Evolutionary conservation across 1,140 invertebrate genomes (phyloP), one percentile per base, ranked within the genome.

Genomic region (Cyphomyrmex costatus): DNA sequence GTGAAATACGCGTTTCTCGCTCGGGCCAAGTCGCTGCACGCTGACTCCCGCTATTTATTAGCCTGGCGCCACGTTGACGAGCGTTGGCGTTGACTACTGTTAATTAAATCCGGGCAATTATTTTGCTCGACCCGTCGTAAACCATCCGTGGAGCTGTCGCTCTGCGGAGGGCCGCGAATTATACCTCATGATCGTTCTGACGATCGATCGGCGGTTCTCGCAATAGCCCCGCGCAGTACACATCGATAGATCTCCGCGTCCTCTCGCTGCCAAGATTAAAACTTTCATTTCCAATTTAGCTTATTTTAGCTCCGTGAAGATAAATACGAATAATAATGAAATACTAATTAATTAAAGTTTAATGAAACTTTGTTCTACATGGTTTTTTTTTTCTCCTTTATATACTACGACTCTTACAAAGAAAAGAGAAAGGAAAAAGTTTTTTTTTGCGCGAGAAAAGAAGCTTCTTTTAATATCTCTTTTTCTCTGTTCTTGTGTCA

Each of bases 91-190:
- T 85, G 89, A 90, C 89, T 90, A 85, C 82, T 88, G 83, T 90
- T 90, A 90, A 90, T 90, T 90, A 90, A 90, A 90, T 85, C 82
- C 88, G 63, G 73, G 76, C 88, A 89, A 89, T 89, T 89, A 89
- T 89, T 89, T 89, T 83, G 86, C 88, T 83, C 87, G 84, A 89
- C 66, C 79, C 42, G 71, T 86, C 88, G 88, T 89, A 89, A 89
- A 86, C 87, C n/a, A 86, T 89, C 58, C 79, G 86, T 80, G 65
- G 68, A 63, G 27, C 65, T 63, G 66, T 56, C 80, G 78, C 74
- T 60, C 51, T 46, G 74, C 66, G 65, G 63, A 56, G 65, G 19
- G 21, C 78, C 79, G 53, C 70, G 65, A 58, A 12, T 53, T 68
- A n/a, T 33, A n/a, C 46, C 68, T 71, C 42, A 46, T 49, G 60